phyloP scores from a whole-genome alignment of 2,888 invertebrate species.

The Ornithoptera alexandrae region DNA sequence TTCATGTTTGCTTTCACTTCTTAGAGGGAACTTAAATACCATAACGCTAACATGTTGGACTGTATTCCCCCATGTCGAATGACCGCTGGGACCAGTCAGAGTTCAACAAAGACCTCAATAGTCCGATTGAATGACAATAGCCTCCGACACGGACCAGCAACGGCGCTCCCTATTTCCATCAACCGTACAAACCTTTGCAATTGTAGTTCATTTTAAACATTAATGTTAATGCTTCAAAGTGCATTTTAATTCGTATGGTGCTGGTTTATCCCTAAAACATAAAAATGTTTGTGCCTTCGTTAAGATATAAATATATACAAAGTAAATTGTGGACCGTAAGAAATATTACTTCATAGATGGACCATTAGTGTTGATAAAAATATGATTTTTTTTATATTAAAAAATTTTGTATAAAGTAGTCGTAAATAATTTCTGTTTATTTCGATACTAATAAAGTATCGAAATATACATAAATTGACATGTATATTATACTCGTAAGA shows the following conservation, averaged over 20 bases:
- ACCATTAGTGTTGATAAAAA: neutral
- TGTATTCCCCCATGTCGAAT: conserved; percentile 54
- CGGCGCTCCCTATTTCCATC: conserved; percentile 38
- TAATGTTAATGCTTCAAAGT: conserved; percentile 18
- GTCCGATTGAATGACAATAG: conserved; percentile 72
- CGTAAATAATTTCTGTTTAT: too few relatives aligned
- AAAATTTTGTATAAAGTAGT: neutral
- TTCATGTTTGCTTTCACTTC: conserved; percentile 1
- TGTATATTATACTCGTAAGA: too few relatives aligned
- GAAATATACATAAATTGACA: too few relatives aligned
- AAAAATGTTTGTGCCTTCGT: conserved; percentile 16
- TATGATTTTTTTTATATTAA: neutral
- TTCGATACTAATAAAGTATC: too few relatives aligned
- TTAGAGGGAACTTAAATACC: neutral
- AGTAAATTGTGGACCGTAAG: conserved; percentile 8
- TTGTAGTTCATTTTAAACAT: conserved; percentile 10
- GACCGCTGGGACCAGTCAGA: conserved; percentile 40
- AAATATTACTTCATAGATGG: neutral
- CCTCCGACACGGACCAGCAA: conserved; percentile 59
- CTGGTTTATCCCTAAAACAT: neutral
- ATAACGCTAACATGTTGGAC: conserved; percentile 39
- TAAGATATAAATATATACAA: conserved; percentile 7
- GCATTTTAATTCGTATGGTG: neutral
- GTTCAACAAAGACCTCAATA: conserved; percentile 65
- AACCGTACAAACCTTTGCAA: conserved; percentile 21